Percentiles rank a stretch among this genome's conserved stretches.
phyloP scores from a whole-genome alignment of 1,140 invertebrate species.

The Anadara kagoshimensis region DNA sequence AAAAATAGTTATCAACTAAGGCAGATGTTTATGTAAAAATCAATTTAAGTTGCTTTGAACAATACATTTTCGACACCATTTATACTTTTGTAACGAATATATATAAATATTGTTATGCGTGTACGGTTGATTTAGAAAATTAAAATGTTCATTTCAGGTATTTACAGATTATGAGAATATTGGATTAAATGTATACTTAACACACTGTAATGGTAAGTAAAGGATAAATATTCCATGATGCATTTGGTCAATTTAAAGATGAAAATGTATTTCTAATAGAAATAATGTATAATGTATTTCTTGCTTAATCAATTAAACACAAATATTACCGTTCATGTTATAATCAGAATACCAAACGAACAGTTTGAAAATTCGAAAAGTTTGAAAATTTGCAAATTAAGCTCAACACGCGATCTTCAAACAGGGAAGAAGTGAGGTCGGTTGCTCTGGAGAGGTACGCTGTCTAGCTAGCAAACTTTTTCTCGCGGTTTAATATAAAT shows the following conservation, averaged over 20 bases:
- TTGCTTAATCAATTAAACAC: not conserved
- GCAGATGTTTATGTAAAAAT: too few relatives aligned
- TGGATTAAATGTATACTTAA: slow-evolving; percentile 4
- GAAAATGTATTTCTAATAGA: not conserved
- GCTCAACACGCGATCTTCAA: not conserved
- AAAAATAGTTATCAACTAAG: too few relatives aligned
- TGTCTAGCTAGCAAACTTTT: not conserved
- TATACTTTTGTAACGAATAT: too few relatives aligned
- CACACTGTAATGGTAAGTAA: slow-evolving; percentile 22
- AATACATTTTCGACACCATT: too few relatives aligned
- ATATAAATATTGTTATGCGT: not conserved
- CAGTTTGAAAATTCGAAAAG: not conserved
- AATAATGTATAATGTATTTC: not conserved
- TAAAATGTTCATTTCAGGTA: too few relatives aligned
- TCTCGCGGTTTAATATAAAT: too few relatives aligned
- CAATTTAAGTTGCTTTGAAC: too few relatives aligned
- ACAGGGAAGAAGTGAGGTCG: not conserved
- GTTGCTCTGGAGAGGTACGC: not conserved
- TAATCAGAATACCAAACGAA: not conserved
- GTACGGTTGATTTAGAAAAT: too few relatives aligned
- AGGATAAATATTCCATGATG: not conserved
- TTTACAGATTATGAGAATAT: slow-evolving; percentile 12
- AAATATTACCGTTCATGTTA: not conserved
- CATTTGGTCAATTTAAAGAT: not conserved
- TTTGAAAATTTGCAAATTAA: not conserved